Conservation (phyloP, 2,113 vertebrate species). For the Nipponia nippon region DNA sequence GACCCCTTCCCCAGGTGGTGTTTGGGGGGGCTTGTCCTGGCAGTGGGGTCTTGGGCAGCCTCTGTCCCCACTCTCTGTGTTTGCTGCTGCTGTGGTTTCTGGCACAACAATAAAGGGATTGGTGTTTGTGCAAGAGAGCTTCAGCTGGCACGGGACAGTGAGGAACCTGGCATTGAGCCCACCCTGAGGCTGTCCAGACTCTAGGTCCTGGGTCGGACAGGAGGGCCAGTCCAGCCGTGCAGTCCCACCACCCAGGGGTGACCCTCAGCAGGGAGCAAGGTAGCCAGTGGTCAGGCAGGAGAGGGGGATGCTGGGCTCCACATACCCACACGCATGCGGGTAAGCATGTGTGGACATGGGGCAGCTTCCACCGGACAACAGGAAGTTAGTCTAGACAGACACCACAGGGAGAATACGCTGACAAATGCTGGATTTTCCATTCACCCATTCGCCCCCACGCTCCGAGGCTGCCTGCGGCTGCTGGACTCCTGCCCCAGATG, state of each 20-base stretch:
- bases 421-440: neutral
- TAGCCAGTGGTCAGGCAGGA: neutral
- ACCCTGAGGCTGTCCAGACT: fast-evolving
- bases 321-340: fast-evolving
- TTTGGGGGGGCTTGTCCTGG: neutral
- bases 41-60: neutral
- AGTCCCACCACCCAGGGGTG: neutral
- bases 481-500: neutral
- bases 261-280: neutral
- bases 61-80: neutral
- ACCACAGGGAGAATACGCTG: neutral
- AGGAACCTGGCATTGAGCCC: neutral
- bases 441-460: fast-evolving
- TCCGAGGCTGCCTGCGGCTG: neutral
- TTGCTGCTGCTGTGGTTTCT: neutral
- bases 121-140: neutral
- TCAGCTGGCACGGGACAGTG: fast-evolving
- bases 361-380: neutral
- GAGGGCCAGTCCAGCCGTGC: neutral
- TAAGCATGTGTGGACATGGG: fast-evolving
- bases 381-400: neutral
- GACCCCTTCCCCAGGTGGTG: neutral
- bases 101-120: conserved; percentile 48
- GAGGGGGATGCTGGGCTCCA: neutral
- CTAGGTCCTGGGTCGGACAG: neutral